Conservation (phyloP, 64 coral and sea anemone species). For the Trachythela sp. region DNA sequence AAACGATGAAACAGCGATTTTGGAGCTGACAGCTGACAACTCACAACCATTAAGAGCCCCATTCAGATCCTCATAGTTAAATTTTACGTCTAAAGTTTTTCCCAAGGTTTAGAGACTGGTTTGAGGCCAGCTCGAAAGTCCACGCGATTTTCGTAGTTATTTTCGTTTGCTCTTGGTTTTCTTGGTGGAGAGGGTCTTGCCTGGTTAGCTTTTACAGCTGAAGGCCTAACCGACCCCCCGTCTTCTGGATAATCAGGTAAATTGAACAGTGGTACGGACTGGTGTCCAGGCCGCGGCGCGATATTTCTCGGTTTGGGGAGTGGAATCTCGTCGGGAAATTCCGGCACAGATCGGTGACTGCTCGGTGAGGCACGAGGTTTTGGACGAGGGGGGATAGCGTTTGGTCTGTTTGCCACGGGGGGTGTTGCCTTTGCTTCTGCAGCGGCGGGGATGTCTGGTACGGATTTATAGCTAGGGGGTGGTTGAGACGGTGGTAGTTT, state of each 20-base stretch:
- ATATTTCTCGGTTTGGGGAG: background rate
- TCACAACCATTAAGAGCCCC: no score
- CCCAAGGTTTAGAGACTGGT: slow-evolving; percentile 13
- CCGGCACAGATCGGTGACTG: background rate
- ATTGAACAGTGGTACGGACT: background rate
- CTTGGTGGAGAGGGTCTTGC: background rate
- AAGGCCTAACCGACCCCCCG: background rate
- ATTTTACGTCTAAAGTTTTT: background rate
- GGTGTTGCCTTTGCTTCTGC: background rate
- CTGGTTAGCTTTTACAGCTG: background rate
- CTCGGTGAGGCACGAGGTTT: background rate
- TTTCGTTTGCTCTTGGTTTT: background rate
- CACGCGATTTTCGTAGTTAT: background rate
- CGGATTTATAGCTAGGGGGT: background rate
- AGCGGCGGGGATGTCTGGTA: background rate
- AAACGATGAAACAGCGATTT: no score
- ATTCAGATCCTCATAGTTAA: background rate
- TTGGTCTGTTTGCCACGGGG: background rate
- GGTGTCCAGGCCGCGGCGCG: background rate
- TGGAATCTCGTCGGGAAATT: background rate
- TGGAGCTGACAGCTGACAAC: no score
- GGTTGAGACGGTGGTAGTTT: background rate
- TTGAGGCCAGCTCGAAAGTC: slow-evolving; percentile 9
- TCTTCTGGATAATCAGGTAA: background rate
- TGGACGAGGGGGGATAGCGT: background rate